Evolutionary conservation across 2,113 vertebrate genomes (phyloP).

Genomic region (Chauna torquata): DNA sequence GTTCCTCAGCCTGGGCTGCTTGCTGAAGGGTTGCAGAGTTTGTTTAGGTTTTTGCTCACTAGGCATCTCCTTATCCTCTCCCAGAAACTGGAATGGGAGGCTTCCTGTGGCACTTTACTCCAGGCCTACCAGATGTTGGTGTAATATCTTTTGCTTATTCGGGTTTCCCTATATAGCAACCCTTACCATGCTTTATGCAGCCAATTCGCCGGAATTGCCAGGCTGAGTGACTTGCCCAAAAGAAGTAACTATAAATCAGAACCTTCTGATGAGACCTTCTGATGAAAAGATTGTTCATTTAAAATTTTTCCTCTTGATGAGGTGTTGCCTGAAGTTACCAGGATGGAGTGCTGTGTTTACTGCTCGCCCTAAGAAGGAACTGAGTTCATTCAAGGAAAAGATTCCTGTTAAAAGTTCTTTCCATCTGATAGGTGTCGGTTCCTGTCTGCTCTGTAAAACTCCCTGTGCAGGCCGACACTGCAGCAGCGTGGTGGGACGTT

Average conservation of each 20-base stretch:
- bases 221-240: background rate
- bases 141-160: background rate
- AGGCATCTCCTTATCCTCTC: background rate
- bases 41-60: background rate
- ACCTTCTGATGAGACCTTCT: background rate
- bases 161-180: background rate
- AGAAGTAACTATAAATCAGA: background rate
- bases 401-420: background rate
- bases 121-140: background rate
- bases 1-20: background rate
- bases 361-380: background rate
- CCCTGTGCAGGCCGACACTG: background rate
- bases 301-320: background rate
- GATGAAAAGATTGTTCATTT: background rate
- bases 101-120: background rate
- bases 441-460: background rate
- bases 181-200: background rate
- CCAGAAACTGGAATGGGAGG: background rate
- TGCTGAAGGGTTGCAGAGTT: background rate
- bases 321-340: background rate
- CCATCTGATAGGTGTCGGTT: background rate
- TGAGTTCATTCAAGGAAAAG: background rate
- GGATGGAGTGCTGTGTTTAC: background rate
- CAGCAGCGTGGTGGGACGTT: background rate
- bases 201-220: background rate